A percentile compares a stretch with the other conserved stretches of the same genome.
Conservation (phyloP, 2,797 vertebrate species). For the Cuculus canorus region DNA sequence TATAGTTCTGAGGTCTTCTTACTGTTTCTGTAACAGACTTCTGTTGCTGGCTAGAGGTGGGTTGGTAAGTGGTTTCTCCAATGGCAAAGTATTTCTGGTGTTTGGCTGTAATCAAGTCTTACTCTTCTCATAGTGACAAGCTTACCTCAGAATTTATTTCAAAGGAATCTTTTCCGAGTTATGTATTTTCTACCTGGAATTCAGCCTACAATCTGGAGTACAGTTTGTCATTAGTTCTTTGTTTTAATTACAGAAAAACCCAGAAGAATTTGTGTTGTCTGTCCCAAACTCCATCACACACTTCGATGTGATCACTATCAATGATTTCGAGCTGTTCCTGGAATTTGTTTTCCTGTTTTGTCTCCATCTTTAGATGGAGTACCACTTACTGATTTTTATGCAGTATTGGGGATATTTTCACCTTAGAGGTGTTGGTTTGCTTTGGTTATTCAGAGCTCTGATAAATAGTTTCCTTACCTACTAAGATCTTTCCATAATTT, state of each 20-base stretch:
- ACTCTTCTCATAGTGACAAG: neutral
- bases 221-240: neutral
- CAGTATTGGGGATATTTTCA: neutral
- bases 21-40: neutral
- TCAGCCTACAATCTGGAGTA: neutral
- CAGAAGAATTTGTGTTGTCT: neutral
- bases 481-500: neutral
- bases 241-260: neutral
- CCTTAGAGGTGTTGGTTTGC: neutral
- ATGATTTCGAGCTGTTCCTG: neutral
- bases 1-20: neutral
- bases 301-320: too few relatives aligned
- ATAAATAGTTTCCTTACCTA: neutral
- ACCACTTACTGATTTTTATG: neutral
- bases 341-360: neutral
- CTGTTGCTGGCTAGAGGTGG: neutral
- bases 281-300: neutral
- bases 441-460: neutral
- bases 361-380: neutral
- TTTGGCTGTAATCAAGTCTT: neutral
- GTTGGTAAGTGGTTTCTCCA: neutral
- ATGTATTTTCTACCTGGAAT: neutral
- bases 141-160: neutral
- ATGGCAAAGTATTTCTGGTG: neutral
- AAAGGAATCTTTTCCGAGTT: neutral